These are phyloP conservation scores for Polydrusus cervinus DNA, from an alignment of 2,888 invertebrate species.

Conservation along the genomic window DNA sequence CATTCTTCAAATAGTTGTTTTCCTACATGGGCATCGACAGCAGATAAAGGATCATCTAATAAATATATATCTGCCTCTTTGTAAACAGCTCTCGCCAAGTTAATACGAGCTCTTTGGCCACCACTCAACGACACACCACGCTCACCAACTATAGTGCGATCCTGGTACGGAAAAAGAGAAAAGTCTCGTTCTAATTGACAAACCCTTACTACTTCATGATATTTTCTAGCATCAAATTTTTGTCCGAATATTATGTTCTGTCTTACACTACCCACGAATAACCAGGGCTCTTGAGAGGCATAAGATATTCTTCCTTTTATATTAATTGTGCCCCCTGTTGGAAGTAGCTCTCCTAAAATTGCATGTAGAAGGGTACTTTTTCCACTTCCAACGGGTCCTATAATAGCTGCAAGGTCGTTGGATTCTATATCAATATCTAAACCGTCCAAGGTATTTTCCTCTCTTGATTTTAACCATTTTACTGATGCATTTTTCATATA, in stretches of 20 bases:
- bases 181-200: constrained; percentile 84
- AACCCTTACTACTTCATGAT: constrained; percentile 79
- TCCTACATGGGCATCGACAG: constrained; percentile 91
- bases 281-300: constrained; percentile 90
- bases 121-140: constrained; percentile 82
- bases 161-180: constrained; percentile 82
- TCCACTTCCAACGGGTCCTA: constrained; percentile 80
- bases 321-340: constrained; percentile 78
- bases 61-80: constrained; percentile 88
- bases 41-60: constrained; percentile 91
- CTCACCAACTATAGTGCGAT: constrained; percentile 85
- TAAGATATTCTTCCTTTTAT: constrained; percentile 83
- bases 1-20: constrained; percentile 89
- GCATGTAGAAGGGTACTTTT: constrained; percentile 75
- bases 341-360: constrained; percentile 81
- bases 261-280: constrained; percentile 84
- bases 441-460: constrained; percentile 73
- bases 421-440: constrained; percentile 78
- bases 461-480: constrained; percentile 74
- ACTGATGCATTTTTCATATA: constrained; percentile 74
- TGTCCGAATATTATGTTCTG: constrained; percentile 94
- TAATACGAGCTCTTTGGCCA: constrained; percentile 90
- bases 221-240: constrained; percentile 78
- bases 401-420: constrained; percentile 74
- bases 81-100: constrained; percentile 88